Base-by-base conservation (phyloP, 2,888 invertebrate species). In the Caenorhabditis uteleia region DNA sequence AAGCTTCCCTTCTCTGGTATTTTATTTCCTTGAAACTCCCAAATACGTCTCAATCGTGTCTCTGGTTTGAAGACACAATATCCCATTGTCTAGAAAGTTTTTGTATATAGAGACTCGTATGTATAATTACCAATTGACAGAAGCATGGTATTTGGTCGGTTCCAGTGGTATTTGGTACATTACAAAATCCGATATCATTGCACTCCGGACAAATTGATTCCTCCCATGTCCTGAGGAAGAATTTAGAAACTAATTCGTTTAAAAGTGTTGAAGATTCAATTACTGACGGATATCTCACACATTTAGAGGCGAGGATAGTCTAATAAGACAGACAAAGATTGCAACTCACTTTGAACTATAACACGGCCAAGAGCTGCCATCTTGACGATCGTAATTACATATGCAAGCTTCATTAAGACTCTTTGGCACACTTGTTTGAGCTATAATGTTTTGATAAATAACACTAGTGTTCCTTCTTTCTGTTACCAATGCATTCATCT, bases 181-280 rank as follows among this genome's bases (percentile, higher is more conserved):
- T 81, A 50, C 81, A 81, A 59, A 77, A 81, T 3, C 81, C 81
- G 48, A 82, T 77, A 54, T 81, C 81, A 53, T 76, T 79, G 58
- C 78, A 79, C 44, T 74, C 78, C 5, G 80, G 79, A 45, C 79
- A 81, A 40, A 75, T 57, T 20, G 71, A 56, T 48, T 75, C 76
- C 14, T 62, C 47, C 80, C 80, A 80, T 10, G 75, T 73, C 21
- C 78, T 77, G 48, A 45, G 72, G 54, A 49, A 27, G 20, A 31
- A 33, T 38, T 50, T 18, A 27, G 38, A 14, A 12, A 20, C 14
- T n/a, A 34, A 34, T 34, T n/a, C n/a, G n/a, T n/a, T 34, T 34
- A 29, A 26, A 7, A 16, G 3, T n/a, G 10, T 26, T 14, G 26
- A 3, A 5, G 27, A 8, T 26, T 25, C 25, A 8, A 7, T 25